A percentile compares a stretch with the other conserved stretches of the same genome.
phyloP scores from a whole-genome alignment of 2,888 invertebrate genomes.

The Ceramica pisi region DNA sequence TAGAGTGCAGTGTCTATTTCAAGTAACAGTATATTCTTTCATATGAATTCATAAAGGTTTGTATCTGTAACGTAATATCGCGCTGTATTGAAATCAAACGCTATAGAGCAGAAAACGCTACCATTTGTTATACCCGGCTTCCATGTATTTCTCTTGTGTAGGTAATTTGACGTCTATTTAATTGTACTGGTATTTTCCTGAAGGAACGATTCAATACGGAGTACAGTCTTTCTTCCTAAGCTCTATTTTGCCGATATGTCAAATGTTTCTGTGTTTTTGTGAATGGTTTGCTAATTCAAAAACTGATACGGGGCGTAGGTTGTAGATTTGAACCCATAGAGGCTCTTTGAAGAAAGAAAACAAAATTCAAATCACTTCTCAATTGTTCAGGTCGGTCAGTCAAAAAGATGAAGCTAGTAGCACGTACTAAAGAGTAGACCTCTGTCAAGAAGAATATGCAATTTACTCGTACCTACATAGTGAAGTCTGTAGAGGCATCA shows the following conservation, averaged over 20 bases:
- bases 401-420: too few species aligned
- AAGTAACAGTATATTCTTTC: constrained; percentile 36
- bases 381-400: too few species aligned
- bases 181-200: constrained; percentile 12
- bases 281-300: background rate
- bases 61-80: constrained; percentile 36
- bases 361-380: too few species aligned
- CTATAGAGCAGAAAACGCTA: constrained; percentile 20
- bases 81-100: constrained; percentile 30
- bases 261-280: too few species aligned
- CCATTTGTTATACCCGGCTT: constrained; percentile 14
- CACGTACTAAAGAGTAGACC: too few species aligned
- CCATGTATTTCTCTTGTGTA: constrained; percentile 6
- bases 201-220: background rate
- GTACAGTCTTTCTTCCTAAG: background rate
- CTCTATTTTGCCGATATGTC: background rate
- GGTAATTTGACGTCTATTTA: constrained; percentile 26
- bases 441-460: too few species aligned
- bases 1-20: constrained; percentile 22
- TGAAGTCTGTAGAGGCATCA: too few species aligned
- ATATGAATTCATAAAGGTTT: background rate
- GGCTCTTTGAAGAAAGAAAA: too few species aligned
- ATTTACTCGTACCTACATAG: too few species aligned
- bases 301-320: too few species aligned
- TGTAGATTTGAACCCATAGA: too few species aligned